phyloP scores from a whole-genome alignment of 2,113 vertebrate genomes.

The Eubucco bourcierii region DNA sequence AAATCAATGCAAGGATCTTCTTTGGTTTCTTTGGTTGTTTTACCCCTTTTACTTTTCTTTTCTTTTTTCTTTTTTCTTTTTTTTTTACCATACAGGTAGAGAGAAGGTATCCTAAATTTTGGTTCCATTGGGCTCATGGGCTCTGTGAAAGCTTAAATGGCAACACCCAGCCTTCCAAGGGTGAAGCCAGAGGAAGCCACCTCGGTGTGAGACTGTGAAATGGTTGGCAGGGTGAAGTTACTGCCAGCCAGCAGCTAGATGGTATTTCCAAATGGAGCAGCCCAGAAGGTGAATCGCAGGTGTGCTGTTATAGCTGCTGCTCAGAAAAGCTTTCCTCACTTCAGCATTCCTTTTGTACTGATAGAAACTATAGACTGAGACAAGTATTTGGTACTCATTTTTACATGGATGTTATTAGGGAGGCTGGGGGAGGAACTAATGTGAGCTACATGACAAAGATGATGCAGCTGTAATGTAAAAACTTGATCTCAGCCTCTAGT shows the following conservation, averaged over 20 bases:
- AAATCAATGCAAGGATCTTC: too few relatives aligned
- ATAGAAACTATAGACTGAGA: background rate
- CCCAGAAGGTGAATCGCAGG: background rate
- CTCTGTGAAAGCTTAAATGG: too few relatives aligned
- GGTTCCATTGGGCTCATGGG: too few relatives aligned
- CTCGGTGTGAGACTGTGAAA: background rate
- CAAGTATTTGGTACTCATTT: background rate
- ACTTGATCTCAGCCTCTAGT: background rate
- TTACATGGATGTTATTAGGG: background rate
- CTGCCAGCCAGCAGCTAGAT: background rate
- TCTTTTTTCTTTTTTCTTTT: too few relatives aligned
- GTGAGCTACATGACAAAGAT: background rate
- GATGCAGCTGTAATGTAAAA: background rate
- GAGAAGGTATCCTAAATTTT: too few relatives aligned
- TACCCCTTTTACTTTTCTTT: too few relatives aligned
- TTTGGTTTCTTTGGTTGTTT: too few relatives aligned
- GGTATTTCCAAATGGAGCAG: background rate
- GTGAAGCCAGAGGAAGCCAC: background rate
- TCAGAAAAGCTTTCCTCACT: background rate
- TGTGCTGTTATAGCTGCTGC: background rate
- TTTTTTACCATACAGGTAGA: too few relatives aligned
- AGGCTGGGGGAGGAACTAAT: background rate
- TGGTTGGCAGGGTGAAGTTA: background rate
- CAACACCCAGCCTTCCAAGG: background rate
- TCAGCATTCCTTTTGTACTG: background rate